These are phyloP conservation scores for Drosophila birchii DNA, from an alignment of 2,888 invertebrate species.

Conservation along the genomic window DNA sequence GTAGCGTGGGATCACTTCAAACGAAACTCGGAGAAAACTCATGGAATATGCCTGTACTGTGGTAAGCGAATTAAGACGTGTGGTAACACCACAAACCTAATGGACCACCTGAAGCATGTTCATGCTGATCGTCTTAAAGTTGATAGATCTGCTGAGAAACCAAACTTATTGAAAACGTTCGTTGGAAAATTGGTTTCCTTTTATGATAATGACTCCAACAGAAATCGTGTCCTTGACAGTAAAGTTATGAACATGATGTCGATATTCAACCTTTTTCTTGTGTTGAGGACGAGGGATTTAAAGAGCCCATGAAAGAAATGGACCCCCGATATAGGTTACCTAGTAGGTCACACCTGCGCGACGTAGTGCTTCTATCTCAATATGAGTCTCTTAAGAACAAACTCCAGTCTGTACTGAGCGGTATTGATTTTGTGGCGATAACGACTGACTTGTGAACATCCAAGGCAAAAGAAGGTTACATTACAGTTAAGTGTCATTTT, in stretches of 20 bases:
- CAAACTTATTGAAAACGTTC: neutral
- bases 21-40: too few species aligned
- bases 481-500: neutral
- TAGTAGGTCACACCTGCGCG: slow-evolving; percentile 5
- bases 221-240: neutral
- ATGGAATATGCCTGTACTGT: too few species aligned
- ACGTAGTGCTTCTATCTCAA: slow-evolving; percentile 1
- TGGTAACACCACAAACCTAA: slow-evolving; percentile 2
- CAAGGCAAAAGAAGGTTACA: neutral
- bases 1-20: too few species aligned
- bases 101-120: slow-evolving; percentile 3
- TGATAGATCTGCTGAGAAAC: neutral
- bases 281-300: neutral
- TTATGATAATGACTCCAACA: neutral
- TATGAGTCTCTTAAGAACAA: neutral
- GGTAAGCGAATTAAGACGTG: neutral
- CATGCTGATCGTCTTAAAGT: slow-evolving; percentile 4
- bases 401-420: neutral
- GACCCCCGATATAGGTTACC: slow-evolving; percentile 1
- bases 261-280: neutral
- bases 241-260: neutral
- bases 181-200: neutral
- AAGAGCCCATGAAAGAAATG: neutral
- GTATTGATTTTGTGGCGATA: neutral
- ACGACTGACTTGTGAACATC: neutral